phyloP scores from a whole-genome alignment of 1,140 invertebrate species.

The Atta colombica region DNA sequence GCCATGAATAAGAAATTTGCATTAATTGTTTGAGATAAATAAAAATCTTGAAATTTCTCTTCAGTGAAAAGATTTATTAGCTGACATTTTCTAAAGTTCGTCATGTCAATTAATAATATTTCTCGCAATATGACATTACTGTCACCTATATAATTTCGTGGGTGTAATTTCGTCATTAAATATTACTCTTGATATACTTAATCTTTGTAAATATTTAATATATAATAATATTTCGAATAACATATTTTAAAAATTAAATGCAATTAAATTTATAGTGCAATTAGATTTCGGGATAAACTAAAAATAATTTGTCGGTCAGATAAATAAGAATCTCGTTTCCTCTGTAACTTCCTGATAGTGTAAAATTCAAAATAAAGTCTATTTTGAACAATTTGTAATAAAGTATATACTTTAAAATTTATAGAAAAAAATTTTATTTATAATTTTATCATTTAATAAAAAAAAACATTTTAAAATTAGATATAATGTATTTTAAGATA shows the following conservation, averaged over 20 bases:
- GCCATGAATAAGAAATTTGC: neutral
- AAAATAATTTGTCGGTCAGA: neutral
- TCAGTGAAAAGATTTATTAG: neutral
- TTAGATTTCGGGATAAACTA: neutral
- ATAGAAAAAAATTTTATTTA: neutral
- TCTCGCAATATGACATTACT: neutral
- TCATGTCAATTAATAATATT: neutral
- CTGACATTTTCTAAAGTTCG: conserved; percentile 1
- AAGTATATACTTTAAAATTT: neutral
- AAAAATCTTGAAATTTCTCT: conserved; percentile 1
- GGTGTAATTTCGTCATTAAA: neutral
- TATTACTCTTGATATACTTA: neutral
- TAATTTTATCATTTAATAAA: neutral
- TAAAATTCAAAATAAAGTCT: neutral
- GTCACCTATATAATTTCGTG: neutral
- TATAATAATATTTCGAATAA: neutral
- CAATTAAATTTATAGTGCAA: conserved; percentile 15
- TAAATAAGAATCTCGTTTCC: neutral
- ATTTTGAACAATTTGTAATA: neutral
- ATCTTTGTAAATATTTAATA: neutral
- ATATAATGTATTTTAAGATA: neutral
- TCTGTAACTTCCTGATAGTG: neutral
- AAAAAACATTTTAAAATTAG: neutral
- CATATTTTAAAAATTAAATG: neutral
- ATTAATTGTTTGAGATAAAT: neutral